Evolutionary conservation across 2,797 vertebrate genomes (phyloP).

Genomic region (Xiphophorus birchmanni): DNA sequence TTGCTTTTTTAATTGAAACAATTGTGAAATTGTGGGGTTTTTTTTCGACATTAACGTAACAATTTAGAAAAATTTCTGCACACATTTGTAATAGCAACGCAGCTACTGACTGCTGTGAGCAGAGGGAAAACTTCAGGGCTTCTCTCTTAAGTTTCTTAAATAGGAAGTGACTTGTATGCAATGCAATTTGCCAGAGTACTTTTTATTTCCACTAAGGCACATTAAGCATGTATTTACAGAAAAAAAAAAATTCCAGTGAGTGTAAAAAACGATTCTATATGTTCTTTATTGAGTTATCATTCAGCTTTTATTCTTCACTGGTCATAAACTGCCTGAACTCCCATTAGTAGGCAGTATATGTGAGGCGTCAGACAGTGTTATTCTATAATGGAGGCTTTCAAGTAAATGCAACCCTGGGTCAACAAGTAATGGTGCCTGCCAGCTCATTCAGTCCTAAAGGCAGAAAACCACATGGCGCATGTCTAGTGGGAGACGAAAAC

Average conservation of each 20-base stretch:
- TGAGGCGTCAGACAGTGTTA: slow-evolving; percentile 16
- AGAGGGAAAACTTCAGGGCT: neutral
- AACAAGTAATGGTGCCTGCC: slow-evolving; percentile 33
- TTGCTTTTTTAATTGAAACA: too few species aligned
- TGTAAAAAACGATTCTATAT: neutral
- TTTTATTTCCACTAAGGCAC: neutral
- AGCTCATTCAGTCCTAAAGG: slow-evolving; percentile 42
- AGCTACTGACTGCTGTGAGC: neutral
- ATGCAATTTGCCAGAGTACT: neutral
- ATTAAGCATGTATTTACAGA: neutral
- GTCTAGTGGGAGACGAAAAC: slow-evolving; percentile 39
- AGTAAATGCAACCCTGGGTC: slow-evolving; percentile 25
- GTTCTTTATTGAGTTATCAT: neutral
- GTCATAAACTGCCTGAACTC: slow-evolving; percentile 30
- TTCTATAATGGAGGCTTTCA: slow-evolving; percentile 35
- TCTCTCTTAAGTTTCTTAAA: neutral
- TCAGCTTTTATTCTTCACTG: slow-evolving; percentile 17
- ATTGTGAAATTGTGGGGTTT: too few species aligned
- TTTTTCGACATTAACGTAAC: too few species aligned
- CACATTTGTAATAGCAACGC: neutral
- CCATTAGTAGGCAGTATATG: slow-evolving; percentile 18
- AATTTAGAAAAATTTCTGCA: too few species aligned
- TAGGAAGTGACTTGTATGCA: neutral
- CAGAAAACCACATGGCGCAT: slow-evolving; percentile 40
- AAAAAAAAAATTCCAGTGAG: neutral